Conservation (phyloP, 1,140 invertebrate species). For the Caenorhabditis brenneri region DNA sequence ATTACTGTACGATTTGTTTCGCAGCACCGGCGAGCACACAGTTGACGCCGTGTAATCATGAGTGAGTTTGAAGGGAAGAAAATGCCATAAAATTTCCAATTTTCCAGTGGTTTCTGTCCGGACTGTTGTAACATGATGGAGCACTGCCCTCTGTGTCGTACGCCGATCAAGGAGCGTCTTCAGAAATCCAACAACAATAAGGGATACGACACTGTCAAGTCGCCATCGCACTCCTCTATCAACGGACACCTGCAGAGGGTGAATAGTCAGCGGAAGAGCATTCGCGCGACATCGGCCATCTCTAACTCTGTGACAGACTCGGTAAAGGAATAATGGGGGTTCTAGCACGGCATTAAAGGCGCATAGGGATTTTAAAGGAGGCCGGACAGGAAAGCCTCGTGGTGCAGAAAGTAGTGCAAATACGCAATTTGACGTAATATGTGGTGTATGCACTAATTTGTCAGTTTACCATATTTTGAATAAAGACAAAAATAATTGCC, state of each 20-base stretch:
- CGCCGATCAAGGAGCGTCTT: slow-evolving; percentile 73
- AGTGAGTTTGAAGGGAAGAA: neutral
- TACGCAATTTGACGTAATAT: too few species aligned
- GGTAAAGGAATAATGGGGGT: neutral
- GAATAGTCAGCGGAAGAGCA: slow-evolving; percentile 21
- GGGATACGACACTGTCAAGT: neutral
- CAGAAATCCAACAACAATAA: neutral
- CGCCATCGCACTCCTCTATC: neutral
- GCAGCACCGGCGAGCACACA: neutral
- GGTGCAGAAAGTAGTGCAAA: too few species aligned
- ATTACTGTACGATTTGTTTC: slow-evolving; percentile 53
- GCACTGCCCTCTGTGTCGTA: slow-evolving; percentile 86
- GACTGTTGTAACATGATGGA: slow-evolving; percentile 80
- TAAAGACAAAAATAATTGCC: too few species aligned
- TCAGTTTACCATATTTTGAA: too few species aligned
- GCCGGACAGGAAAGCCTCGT: too few species aligned
- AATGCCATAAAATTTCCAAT: neutral
- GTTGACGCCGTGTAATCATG: slow-evolving; percentile 29
- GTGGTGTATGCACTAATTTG: too few species aligned
- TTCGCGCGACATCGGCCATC: neutral
- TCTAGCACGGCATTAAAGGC: neutral
- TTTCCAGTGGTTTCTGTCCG: slow-evolving; percentile 83
- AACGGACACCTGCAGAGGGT: neutral
- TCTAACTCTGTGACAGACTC: neutral
- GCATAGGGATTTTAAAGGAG: too few species aligned